Evolutionary conservation across 2,113 vertebrate genomes (phyloP).

Genomic region (Junco hyemalis): DNA sequence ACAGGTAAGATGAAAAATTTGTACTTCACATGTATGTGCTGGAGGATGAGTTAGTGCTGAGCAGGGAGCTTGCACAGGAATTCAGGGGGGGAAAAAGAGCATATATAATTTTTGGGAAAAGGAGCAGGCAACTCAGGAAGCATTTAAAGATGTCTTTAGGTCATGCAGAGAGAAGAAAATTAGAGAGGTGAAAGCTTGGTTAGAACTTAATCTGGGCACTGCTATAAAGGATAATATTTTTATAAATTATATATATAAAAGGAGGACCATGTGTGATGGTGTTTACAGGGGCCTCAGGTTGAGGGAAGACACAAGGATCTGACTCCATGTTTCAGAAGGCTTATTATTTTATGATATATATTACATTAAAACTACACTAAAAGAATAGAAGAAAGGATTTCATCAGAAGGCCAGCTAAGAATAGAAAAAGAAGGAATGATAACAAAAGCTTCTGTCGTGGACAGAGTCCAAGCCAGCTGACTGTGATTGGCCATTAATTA

Average conservation of each 20-base stretch:
- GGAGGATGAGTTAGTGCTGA: accelerated
- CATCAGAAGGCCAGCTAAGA: too few relatives aligned
- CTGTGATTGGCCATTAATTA: too few relatives aligned
- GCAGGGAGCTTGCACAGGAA: neutral
- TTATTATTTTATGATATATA: too few relatives aligned
- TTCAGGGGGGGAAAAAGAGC: neutral
- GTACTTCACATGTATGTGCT: neutral
- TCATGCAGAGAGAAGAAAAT: neutral
- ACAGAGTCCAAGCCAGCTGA: too few relatives aligned
- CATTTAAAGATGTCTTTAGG: neutral
- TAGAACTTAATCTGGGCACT: neutral
- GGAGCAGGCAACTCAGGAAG: neutral
- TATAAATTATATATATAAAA: neutral
- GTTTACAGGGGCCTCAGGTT: too few relatives aligned
- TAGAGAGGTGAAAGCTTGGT: neutral
- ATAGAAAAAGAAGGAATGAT: too few relatives aligned
- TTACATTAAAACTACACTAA: too few relatives aligned
- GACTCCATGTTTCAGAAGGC: too few relatives aligned
- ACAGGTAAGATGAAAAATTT: slow-evolving; percentile 63
- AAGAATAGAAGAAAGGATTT: too few relatives aligned
- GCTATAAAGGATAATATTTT: neutral
- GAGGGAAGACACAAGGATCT: too few relatives aligned
- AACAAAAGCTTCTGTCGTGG: too few relatives aligned
- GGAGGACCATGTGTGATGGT: neutral
- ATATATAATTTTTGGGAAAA: neutral